phyloP scores from a whole-genome alignment of 2,888 invertebrate genomes.

The Mythimna ferrago region DNA sequence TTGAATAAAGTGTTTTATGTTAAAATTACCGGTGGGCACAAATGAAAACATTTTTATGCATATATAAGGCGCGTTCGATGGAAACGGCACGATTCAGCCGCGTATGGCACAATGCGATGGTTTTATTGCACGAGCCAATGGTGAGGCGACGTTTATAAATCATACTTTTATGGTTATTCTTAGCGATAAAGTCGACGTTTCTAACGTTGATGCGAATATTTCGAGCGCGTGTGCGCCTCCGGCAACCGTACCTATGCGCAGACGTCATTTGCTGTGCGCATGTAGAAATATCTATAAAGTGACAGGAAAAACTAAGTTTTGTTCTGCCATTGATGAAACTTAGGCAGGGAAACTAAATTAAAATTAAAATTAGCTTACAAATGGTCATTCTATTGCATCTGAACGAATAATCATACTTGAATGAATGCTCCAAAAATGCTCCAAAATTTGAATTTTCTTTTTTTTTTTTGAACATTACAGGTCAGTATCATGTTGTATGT shows the following conservation, averaged over 20 bases:
- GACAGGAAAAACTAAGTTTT: constrained; percentile 19
- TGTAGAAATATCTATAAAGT: constrained; percentile 11
- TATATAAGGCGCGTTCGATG: constrained; percentile 73
- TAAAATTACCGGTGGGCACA: constrained; percentile 56
- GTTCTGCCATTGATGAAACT: constrained; percentile 22
- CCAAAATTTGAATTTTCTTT: no score
- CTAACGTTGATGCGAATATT: constrained; percentile 62
- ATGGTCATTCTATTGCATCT: constrained; percentile 10
- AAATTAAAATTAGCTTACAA: background rate
- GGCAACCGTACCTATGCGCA: constrained; percentile 45
- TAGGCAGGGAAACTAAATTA: background rate
- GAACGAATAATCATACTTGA: constrained; percentile 12
- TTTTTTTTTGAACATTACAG: no score
- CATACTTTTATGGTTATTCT: constrained; percentile 86
- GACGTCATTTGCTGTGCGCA: constrained; percentile 18
- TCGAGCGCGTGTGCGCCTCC: constrained; percentile 50
- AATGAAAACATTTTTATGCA: constrained; percentile 65
- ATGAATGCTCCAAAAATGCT: background rate
- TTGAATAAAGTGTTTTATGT: constrained; percentile 48
- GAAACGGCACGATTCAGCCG: constrained; percentile 74
- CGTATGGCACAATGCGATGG: constrained; percentile 77
- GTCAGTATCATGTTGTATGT: no score
- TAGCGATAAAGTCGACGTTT: constrained; percentile 80
- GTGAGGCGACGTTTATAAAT: constrained; percentile 85
- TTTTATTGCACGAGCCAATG: constrained; percentile 82